Base-by-base conservation (phyloP, 2,888 invertebrate genomes). In the Andrena flavipes region DNA sequence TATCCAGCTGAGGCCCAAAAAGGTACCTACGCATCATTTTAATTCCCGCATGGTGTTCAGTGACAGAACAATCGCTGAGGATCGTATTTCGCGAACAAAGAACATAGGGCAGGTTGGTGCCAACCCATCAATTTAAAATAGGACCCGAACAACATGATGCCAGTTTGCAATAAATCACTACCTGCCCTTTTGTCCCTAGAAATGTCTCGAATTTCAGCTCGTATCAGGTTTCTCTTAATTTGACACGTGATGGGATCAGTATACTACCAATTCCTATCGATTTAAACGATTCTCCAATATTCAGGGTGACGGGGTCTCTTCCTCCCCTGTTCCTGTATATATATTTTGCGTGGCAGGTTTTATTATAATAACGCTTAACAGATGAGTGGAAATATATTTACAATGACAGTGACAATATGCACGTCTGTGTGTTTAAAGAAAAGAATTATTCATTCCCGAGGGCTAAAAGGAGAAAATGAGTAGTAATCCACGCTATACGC, bases 201-300 rank as follows among this genome's bases (percentile, higher is more conserved):
- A 68, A 48, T 13, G n/a, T 51, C 26, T 13, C 59, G 60, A 48
- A 60, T 62, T 51, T 13, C 49, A 1, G 1, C 4, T 20, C 13
- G 13, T 62, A 33, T 33, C 20, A 7, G 30, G 13, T 49, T 30
- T 16, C 1, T 30, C 7, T 20, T 33, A 33, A 74, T 42, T 48
- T 56, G 20, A 33, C 16, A 10, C 54, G 30, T n/a, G 30, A 23
- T n/a, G 16, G 30, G 20, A 33, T 48, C 13, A 10, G 2, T 16
- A 0, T 13, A 10, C 42, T 20, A 23, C 60, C 59, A 72, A 33
- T 33, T 29, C n/a, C 56, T 64, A 72, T 73, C 20, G 60, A 76
- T 68, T 75, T 8, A 51, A 76, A 26, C 75, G 59, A 35, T 49
- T 74, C 59, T 49, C 49, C 26, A 20, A 51, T 35, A 23, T 60